Evolutionary conservation across 2,888 invertebrate genomes (phyloP).

Genomic region (Nematopogon swammerdamellus): DNA sequence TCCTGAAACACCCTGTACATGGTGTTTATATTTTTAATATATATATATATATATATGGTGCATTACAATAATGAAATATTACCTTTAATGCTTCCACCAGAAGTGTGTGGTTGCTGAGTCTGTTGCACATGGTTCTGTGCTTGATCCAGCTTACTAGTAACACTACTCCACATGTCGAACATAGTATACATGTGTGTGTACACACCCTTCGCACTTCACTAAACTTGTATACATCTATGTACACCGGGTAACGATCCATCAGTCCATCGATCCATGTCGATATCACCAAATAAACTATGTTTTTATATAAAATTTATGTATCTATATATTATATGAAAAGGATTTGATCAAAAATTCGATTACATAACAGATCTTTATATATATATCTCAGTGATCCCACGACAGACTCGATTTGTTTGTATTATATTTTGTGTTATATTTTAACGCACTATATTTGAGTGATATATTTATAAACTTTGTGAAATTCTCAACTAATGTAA

Average conservation of each 20-base stretch:
- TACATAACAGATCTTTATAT: too few relatives aligned
- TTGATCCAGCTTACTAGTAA: slow-evolving; percentile 70
- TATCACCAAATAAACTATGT: neutral
- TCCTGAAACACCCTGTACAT: too few relatives aligned
- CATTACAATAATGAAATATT: slow-evolving; percentile 28
- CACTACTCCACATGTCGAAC: slow-evolving; percentile 83
- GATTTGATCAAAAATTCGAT: neutral
- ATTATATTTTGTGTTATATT: slow-evolving; percentile 17
- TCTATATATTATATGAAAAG: neutral
- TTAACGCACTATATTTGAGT: slow-evolving; percentile 7
- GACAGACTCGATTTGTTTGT: slow-evolving; percentile 15
- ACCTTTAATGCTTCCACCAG: slow-evolving; percentile 83
- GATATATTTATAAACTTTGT: slow-evolving; percentile 47
- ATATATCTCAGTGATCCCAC: neutral
- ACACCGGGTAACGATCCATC: too few relatives aligned
- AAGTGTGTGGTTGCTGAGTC: slow-evolving; percentile 72
- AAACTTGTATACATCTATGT: too few relatives aligned
- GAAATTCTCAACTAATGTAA: slow-evolving; percentile 56
- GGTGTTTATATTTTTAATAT: too few relatives aligned
- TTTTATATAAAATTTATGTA: neutral
- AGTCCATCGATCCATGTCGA: neutral
- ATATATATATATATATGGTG: neutral
- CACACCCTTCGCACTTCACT: too few relatives aligned
- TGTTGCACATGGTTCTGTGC: slow-evolving; percentile 61
- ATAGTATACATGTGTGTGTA: slow-evolving; percentile 60